phyloP scores from a whole-genome alignment of 2,888 invertebrate species.

The Diaprepes abbreviatus region DNA sequence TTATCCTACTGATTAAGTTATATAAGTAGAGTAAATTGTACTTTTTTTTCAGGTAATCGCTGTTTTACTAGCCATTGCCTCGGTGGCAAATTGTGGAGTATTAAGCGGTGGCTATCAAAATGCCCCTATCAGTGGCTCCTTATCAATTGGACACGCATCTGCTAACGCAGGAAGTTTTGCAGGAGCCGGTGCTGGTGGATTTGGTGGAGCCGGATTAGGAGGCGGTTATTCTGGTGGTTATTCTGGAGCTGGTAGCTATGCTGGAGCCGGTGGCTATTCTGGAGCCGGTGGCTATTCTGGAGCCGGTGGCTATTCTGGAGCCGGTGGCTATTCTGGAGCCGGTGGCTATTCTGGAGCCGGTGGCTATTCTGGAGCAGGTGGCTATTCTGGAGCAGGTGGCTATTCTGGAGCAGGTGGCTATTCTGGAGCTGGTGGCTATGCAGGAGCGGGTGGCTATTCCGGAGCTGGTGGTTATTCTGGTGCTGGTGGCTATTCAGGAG shows the following conservation, averaged over 20 bases:
- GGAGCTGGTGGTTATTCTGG: constrained; percentile 23
- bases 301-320: constrained; percentile 17
- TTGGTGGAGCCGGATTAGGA: background rate
- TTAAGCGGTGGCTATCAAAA: too few relatives aligned
- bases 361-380: background rate
- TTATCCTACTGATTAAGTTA: too few relatives aligned
- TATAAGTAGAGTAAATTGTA: too few relatives aligned
- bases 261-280: constrained; percentile 20
- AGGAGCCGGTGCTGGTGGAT: constrained; percentile 20
- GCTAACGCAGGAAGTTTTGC: constrained; percentile 5
- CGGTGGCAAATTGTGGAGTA: constrained; percentile 55
- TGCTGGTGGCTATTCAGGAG: constrained; percentile 15
- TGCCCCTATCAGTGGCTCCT: constrained; percentile 19
- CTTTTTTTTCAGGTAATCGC: constrained; percentile 54
- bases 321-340: constrained; percentile 15
- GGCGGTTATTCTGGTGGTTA: constrained; percentile 16
- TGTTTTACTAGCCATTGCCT: constrained; percentile 53
- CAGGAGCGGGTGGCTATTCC: constrained; percentile 10
- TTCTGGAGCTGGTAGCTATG: constrained; percentile 12
- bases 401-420: background rate
- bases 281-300: constrained; percentile 24
- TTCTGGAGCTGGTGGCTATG: constrained; percentile 17
- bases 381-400: background rate
- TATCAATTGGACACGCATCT: constrained; percentile 31
- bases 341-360: constrained; percentile 22